Evolutionary conservation across 2,113 vertebrate genomes (phyloP).

Genomic region (Entomyzon cyanotis): DNA sequence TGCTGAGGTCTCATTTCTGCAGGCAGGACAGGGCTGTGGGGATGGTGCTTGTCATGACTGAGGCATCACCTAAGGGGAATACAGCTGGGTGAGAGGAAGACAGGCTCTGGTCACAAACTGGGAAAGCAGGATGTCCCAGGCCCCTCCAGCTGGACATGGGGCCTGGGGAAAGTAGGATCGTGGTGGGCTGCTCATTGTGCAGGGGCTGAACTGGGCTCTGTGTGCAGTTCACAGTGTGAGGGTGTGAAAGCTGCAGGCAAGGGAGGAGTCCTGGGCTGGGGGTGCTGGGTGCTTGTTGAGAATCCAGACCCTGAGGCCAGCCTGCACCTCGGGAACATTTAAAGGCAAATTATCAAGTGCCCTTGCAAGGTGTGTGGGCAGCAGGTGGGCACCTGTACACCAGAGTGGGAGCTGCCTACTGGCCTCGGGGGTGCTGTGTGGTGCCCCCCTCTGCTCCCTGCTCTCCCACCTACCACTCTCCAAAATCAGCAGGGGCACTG

Average conservation of each 20-base stretch:
- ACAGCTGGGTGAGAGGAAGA: neutral
- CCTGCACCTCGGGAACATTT: neutral
- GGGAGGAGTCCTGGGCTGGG: neutral
- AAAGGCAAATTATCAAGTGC: neutral
- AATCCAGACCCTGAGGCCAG: neutral
- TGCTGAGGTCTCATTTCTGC: neutral
- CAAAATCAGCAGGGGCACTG: neutral
- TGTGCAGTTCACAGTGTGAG: neutral
- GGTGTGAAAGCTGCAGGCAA: neutral
- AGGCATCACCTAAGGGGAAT: rapidly evolving
- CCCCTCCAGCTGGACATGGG: neutral
- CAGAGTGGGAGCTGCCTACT: neutral
- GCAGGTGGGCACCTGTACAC: too few relatives aligned
- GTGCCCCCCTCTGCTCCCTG: neutral
- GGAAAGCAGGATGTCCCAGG: rapidly evolving
- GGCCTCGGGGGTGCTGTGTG: rapidly evolving
- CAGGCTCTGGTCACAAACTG: rapidly evolving
- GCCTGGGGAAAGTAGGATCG: neutral
- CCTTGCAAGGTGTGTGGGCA: rapidly evolving
- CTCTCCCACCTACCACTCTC: too few relatives aligned
- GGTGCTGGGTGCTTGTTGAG: neutral
- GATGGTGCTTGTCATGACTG: rapidly evolving
- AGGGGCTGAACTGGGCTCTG: neutral
- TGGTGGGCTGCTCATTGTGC: rapidly evolving
- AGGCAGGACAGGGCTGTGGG: too few relatives aligned